phyloP scores from a whole-genome alignment of 1,140 invertebrate species.

The Drosophila hydei region DNA sequence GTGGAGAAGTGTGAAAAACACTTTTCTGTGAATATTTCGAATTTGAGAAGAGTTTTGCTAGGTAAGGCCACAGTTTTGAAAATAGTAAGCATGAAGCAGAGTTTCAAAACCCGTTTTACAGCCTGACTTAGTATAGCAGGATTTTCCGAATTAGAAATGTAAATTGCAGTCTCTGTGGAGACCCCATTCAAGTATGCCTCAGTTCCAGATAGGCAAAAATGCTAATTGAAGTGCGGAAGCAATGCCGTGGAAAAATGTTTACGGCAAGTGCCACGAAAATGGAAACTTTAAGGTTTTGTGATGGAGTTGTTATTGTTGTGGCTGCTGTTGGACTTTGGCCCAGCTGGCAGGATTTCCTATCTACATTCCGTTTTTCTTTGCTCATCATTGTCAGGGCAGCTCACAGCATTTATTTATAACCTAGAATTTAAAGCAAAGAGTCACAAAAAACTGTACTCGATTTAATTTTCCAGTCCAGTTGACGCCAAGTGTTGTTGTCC shows the following conservation, averaged over 20 bases:
- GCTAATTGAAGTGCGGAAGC: slow-evolving; percentile 78
- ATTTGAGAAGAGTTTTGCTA: no score
- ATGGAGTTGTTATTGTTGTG: slow-evolving; percentile 16
- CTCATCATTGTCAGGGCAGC: slow-evolving; percentile 27
- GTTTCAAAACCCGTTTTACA: no score
- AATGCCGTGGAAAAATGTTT: slow-evolving; percentile 80
- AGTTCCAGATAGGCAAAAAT: slow-evolving; percentile 51
- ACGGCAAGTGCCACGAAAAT: slow-evolving; percentile 40
- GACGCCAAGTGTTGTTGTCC: slow-evolving; percentile 6
- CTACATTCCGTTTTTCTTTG: background rate
- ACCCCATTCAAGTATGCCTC: background rate
- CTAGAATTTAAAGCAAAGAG: slow-evolving; percentile 67
- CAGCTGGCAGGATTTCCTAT: slow-evolving; percentile 27
- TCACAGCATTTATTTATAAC: slow-evolving; percentile 55
- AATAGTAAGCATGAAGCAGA: no score
- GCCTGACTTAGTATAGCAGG: background rate
- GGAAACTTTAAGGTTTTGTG: slow-evolving; percentile 64
- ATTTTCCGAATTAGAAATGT: slow-evolving; percentile 41
- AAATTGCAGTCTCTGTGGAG: slow-evolving; percentile 35
- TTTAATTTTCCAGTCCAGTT: slow-evolving; percentile 83
- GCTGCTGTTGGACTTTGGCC: slow-evolving; percentile 27
- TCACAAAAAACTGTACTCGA: slow-evolving; percentile 78
- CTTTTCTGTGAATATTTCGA: no score
- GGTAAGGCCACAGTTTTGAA: no score
- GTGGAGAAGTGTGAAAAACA: no score